Percentiles rank a stretch among this genome's conserved stretches.
These are phyloP conservation scores for Oncorhynchus keta DNA, from an alignment of 2,113 vertebrate genomes.

Conservation along the genomic window DNA sequence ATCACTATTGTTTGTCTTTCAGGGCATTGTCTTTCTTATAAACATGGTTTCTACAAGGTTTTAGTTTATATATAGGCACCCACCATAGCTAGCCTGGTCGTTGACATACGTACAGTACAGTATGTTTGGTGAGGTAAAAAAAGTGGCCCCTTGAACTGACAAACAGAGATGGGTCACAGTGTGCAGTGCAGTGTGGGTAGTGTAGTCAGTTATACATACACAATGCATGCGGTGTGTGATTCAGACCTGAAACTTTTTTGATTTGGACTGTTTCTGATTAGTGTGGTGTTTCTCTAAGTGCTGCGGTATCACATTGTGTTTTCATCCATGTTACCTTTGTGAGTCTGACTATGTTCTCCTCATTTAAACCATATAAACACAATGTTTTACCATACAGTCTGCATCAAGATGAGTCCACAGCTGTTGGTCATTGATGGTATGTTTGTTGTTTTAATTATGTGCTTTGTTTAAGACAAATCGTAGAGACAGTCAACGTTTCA, in stretches of 20 bases:
- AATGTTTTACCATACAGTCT: not conserved
- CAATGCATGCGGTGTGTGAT: not conserved
- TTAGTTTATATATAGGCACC: not conserved
- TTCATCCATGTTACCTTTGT: not conserved
- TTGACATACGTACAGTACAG: no score
- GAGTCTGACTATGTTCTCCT: not conserved
- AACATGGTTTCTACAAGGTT: not conserved
- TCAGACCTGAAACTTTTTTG: not conserved
- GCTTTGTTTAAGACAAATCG: not conserved
- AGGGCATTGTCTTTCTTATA: constrained; percentile 10
- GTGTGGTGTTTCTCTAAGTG: not conserved
- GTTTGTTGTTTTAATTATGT: not conserved
- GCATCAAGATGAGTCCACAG: not conserved
- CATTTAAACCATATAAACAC: not conserved
- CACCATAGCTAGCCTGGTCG: no score
- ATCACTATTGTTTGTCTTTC: not conserved
- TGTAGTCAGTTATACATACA: not conserved
- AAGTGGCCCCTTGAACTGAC: not conserved
- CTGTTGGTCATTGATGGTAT: not conserved
- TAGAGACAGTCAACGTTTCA: not conserved
- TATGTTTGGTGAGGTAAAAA: no score
- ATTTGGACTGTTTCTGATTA: not conserved
- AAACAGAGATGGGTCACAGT: not conserved
- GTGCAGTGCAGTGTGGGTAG: not conserved
- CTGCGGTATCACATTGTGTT: not conserved